Percentiles rank a stretch among this genome's conserved stretches.
Evolutionary conservation across 2,888 invertebrate genomes (phyloP).

Genomic region (Euzophera pinguis): DNA sequence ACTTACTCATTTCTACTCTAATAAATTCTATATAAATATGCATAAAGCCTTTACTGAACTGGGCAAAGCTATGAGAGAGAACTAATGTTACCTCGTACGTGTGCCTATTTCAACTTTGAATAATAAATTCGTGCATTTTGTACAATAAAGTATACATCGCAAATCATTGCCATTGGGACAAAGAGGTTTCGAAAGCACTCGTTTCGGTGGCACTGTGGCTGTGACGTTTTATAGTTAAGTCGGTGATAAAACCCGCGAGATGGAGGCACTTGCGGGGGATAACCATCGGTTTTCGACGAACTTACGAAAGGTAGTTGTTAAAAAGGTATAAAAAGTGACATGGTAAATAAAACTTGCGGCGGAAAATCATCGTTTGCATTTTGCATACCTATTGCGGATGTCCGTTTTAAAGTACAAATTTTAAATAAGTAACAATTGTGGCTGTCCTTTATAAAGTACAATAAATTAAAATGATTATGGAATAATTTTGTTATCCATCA

Average conservation of each 20-base stretch:
- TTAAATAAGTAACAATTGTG: no score
- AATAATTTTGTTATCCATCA: no score
- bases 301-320: not conserved
- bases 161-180: slow-evolving; percentile 25
- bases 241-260: slow-evolving; percentile 47
- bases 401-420: no score
- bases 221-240: slow-evolving; percentile 30
- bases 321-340: not conserved
- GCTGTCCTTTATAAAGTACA: no score
- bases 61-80: no score
- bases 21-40: no score
- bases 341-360: not conserved
- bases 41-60: no score
- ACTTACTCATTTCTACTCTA: no score
- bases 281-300: slow-evolving; percentile 34
- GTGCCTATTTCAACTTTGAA: no score
- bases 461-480: no score
- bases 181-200: slow-evolving; percentile 31
- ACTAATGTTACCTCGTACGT: no score
- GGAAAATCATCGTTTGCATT: not conserved
- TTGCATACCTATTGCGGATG: not conserved
- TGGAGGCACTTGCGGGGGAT: slow-evolving; percentile 29
- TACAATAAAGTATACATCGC: slow-evolving; percentile 21
- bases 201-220: slow-evolving; percentile 27
- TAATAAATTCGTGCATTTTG: not conserved